These are phyloP conservation scores for Julus scandinavius DNA, from an alignment of 2,888 invertebrate genomes.

Conservation along the genomic window DNA sequence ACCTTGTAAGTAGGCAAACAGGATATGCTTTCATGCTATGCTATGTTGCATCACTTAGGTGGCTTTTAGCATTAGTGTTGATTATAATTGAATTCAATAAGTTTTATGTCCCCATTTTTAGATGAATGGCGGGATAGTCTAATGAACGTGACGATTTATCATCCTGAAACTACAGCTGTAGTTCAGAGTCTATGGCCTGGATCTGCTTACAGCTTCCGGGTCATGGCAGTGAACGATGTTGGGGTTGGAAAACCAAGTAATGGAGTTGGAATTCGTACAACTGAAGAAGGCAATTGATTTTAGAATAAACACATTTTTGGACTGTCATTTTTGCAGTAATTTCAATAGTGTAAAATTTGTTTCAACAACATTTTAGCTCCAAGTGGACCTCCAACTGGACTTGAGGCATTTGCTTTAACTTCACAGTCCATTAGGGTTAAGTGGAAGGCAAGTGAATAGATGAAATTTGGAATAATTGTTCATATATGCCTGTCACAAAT, in stretches of 20 bases:
- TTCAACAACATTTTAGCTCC: constrained; percentile 62
- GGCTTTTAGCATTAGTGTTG: no score
- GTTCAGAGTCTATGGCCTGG: constrained; percentile 63
- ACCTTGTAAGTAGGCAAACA: background rate
- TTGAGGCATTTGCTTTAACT: constrained; percentile 64
- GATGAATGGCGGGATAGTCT: constrained; percentile 56
- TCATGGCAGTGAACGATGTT: constrained; percentile 65
- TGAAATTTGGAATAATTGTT: background rate
- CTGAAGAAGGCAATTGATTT: constrained; percentile 64
- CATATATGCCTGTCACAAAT: background rate
- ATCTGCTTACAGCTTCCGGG: constrained; percentile 64
- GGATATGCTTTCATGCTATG: background rate
- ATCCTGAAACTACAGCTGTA: constrained; percentile 56
- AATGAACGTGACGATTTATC: constrained; percentile 55
- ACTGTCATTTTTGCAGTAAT: background rate
- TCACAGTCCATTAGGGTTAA: constrained; percentile 64
- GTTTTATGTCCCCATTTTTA: background rate
- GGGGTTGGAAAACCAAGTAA: constrained; percentile 64
- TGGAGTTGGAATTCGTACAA: constrained; percentile 62
- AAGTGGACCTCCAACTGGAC: constrained; percentile 64
- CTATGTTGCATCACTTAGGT: no score
- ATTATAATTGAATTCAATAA: background rate
- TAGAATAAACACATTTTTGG: background rate
- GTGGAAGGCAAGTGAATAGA: constrained; percentile 64
- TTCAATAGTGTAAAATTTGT: background rate